phyloP scores from a whole-genome alignment of 2,797 vertebrate genomes.

The Crocodylus rhombifer region DNA sequence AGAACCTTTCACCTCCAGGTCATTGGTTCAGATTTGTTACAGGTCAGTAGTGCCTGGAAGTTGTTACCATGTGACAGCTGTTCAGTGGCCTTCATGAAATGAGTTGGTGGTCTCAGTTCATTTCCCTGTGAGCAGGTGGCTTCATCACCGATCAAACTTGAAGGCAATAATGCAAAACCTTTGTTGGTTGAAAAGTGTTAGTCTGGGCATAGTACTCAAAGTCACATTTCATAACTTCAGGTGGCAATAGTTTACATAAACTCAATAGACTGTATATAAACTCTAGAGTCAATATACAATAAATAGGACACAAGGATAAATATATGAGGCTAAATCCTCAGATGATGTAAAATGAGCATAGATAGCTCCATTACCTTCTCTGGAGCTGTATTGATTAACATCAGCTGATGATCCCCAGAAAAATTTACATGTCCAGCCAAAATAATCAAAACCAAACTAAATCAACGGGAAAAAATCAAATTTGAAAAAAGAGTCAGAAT shows the following conservation, averaged over 20 bases:
- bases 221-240: background rate
- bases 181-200: constrained; percentile 14
- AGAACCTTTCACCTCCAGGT: constrained; percentile 73
- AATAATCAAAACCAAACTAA: background rate
- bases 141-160: constrained; percentile 44
- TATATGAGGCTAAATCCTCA: constrained; percentile 23
- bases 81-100: constrained; percentile 54
- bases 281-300: background rate
- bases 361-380: constrained; percentile 22
- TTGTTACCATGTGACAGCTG: constrained; percentile 67
- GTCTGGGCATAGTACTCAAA: background rate
- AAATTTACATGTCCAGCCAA: constrained; percentile 12
- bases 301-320: background rate
- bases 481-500: too few relatives aligned
- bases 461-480: background rate
- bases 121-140: constrained; percentile 72
- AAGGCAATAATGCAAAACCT: constrained; percentile 33
- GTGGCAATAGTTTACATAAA: background rate
- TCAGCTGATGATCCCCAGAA: constrained; percentile 28
- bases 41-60: constrained; percentile 70
- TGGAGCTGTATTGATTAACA: constrained; percentile 26
- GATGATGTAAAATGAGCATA: constrained; percentile 23
- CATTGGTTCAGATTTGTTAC: constrained; percentile 71
- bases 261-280: background rate
- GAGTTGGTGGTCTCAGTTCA: constrained; percentile 60